Conservation (phyloP, 2,113 vertebrate genomes). For the Archilochus colubris region DNA sequence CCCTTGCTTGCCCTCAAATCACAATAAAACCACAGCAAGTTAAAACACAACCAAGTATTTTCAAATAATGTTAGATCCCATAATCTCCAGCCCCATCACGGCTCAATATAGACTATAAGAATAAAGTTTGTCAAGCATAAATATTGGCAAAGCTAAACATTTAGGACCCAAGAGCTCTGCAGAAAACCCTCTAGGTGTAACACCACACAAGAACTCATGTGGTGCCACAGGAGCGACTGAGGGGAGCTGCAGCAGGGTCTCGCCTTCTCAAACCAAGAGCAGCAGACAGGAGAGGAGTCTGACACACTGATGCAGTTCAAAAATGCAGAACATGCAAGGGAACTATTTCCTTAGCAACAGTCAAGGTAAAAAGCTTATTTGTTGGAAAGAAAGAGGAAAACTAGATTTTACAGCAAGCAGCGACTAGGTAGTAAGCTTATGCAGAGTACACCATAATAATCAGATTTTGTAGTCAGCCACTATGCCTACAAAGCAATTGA, state of each 20-base stretch:
- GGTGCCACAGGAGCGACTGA: not conserved
- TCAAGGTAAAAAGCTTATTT: not conserved
- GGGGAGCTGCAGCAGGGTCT: accelerated
- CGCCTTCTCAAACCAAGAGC: accelerated
- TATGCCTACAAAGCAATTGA: not conserved
- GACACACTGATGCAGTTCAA: accelerated
- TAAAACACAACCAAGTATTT: not conserved
- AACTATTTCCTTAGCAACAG: not conserved
- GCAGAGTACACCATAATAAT: accelerated
- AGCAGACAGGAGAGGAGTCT: not conserved
- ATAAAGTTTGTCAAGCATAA: not conserved
- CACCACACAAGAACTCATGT: accelerated
- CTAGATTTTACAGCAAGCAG: not conserved
- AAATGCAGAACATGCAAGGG: not conserved
- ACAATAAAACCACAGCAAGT: not conserved
- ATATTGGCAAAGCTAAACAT: not conserved
- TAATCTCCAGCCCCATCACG: accelerated
- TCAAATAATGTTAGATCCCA: not conserved
- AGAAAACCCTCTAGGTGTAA: not conserved
- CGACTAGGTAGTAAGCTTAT: not conserved
- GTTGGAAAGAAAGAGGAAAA: not conserved
- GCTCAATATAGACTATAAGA: not conserved
- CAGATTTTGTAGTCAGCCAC: not conserved
- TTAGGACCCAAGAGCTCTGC: not conserved
- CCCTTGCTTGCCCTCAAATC: not conserved